Evolutionary conservation across 1,140 invertebrate genomes (phyloP).

Genomic region (Microplitis demolitor): DNA sequence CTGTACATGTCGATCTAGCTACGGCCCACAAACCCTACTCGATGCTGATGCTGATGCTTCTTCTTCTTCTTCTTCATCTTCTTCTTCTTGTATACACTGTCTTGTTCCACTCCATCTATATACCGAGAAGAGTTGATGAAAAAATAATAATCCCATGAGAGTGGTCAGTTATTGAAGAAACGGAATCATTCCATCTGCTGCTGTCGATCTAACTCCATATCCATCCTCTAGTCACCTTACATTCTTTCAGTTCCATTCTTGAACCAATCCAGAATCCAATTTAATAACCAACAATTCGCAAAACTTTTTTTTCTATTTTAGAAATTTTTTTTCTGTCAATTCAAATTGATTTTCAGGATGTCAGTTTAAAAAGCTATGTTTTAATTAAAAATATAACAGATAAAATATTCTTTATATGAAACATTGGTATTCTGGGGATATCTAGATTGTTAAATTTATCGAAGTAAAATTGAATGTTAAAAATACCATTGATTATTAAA

Average conservation of each 20-base stretch:
- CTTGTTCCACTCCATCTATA: neutral
- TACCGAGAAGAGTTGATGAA: conserved; percentile 48
- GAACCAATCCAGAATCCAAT: neutral
- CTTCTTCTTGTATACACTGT: neutral
- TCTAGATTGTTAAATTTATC: too few species aligned
- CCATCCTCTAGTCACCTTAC: conserved; percentile 16
- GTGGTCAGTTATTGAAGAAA: conserved; percentile 55
- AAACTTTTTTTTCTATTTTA: neutral
- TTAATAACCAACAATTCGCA: neutral
- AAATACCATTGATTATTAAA: too few species aligned
- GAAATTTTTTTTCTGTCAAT: neutral
- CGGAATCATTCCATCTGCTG: conserved; percentile 42
- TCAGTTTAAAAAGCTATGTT: too few species aligned
- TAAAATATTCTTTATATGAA: too few species aligned
- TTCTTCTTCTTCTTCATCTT: too few species aligned
- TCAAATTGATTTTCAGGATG: neutral
- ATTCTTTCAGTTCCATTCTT: neutral
- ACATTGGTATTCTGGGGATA: too few species aligned
- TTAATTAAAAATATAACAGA: too few species aligned
- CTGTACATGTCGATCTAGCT: conserved; percentile 23
- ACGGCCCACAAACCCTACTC: neutral
- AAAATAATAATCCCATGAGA: conserved; percentile 60
- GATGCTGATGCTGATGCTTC: neutral
- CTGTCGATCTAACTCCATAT: conserved; percentile 19
- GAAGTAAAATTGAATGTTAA: too few species aligned